These are phyloP conservation scores for Psammodynastes pulverulentus DNA, from an alignment of 2,113 vertebrate genomes.

Conservation along the genomic window DNA sequence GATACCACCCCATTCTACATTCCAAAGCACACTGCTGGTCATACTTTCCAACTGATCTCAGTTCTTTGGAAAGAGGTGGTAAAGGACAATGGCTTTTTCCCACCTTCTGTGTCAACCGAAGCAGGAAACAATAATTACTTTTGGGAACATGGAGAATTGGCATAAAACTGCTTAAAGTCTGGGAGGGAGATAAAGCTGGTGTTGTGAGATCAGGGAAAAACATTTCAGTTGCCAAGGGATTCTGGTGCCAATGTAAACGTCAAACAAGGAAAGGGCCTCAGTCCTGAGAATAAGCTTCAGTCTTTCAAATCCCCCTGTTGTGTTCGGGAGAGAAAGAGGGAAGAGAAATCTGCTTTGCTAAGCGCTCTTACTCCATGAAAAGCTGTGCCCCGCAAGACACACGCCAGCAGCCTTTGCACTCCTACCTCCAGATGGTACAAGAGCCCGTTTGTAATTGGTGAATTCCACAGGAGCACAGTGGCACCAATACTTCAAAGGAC, in stretches of 20 bases:
- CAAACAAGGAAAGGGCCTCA: not conserved
- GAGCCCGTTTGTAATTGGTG: not conserved
- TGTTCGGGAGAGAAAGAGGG: not conserved
- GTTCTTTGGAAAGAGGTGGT: not conserved
- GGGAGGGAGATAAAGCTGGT: not conserved
- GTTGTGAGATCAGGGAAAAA: not conserved
- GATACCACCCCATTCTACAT: not conserved
- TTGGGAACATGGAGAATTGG: not conserved
- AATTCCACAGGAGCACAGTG: conserved; percentile 4
- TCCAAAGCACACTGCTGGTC: not conserved
- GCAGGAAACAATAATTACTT: not conserved
- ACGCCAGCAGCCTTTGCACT: not conserved
- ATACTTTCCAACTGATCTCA: not conserved
- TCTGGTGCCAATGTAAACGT: not conserved
- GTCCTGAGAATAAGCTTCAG: not conserved
- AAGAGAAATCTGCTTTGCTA: not conserved
- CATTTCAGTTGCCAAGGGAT: not conserved
- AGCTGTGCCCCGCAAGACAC: conserved; percentile 13
- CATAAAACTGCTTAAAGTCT: not conserved
- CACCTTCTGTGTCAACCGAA: not conserved
- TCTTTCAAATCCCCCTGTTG: not conserved
- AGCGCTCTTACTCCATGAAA: conserved; percentile 1
- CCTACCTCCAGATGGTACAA: conserved; percentile 1
- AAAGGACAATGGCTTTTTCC: not conserved
- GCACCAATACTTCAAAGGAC: conserved; percentile 20